Conservation (phyloP, 2,888 invertebrate species). For the Pyrrhosoma nymphula region DNA sequence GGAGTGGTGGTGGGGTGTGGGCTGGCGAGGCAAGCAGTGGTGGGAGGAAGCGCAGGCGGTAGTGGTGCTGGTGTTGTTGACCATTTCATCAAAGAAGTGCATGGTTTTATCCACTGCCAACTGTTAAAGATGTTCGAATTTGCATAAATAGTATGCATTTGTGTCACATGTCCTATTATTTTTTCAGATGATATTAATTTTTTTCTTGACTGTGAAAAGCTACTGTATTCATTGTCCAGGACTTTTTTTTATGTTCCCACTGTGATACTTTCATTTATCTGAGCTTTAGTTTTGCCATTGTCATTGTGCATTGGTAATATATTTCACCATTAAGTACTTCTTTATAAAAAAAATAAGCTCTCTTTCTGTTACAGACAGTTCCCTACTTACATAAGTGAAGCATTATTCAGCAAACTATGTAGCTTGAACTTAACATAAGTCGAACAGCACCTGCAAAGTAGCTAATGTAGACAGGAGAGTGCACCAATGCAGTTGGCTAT, state of each 20-base stretch:
- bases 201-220: neutral
- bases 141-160: neutral
- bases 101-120: neutral
- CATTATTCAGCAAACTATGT: too few relatives aligned
- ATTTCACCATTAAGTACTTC: too few relatives aligned
- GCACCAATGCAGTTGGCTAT: too few relatives aligned
- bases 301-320: too few relatives aligned
- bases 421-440: too few relatives aligned
- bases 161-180: neutral
- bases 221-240: neutral
- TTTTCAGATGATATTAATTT: neutral
- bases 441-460: too few relatives aligned
- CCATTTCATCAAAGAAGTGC: neutral
- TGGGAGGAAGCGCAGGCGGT: slow-evolving; percentile 26
- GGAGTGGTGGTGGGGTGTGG: neutral
- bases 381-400: too few relatives aligned
- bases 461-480: too few relatives aligned
- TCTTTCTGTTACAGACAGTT: too few relatives aligned
- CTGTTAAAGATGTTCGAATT: neutral
- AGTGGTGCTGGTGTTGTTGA: neutral
- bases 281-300: too few relatives aligned
- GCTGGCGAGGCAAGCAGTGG: neutral
- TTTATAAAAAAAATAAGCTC: too few relatives aligned
- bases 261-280: too few relatives aligned
- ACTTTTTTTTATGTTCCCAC: neutral